A percentile compares a stretch with the other conserved stretches of the same genome.
Evolutionary conservation across 1,140 invertebrate genomes (phyloP).

Genomic region (Scaptomyza pallida): DNA sequence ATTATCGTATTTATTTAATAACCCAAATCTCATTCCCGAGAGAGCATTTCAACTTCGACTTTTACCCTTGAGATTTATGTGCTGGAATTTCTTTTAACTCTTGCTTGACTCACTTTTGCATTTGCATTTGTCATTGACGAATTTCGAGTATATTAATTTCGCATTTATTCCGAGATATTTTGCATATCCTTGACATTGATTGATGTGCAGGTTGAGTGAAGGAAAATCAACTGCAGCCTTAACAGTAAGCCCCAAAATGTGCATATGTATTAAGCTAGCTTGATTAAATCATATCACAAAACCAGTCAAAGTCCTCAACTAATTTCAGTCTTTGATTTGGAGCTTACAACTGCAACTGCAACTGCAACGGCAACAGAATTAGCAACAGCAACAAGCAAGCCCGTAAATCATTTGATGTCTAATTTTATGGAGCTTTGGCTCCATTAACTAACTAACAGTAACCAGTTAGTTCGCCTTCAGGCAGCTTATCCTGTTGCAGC

Average conservation of each 20-base stretch:
- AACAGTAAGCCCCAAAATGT: neutral
- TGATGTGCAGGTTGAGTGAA: slow-evolving; percentile 22
- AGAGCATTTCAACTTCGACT: slow-evolving; percentile 9
- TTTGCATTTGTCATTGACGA: slow-evolving; percentile 16
- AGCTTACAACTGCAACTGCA: slow-evolving; percentile 11
- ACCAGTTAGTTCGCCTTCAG: neutral
- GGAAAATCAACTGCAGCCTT: slow-evolving; percentile 18
- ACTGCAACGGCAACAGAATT: neutral
- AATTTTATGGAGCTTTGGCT: slow-evolving; percentile 68
- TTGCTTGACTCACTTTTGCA: slow-evolving; percentile 21
- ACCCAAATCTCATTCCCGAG: neutral
- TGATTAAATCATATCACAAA: neutral
- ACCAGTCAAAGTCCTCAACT: neutral
- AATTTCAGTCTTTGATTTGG: slow-evolving; percentile 5
- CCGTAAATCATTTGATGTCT: slow-evolving; percentile 37
- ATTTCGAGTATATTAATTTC: slow-evolving; percentile 51
- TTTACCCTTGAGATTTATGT: neutral
- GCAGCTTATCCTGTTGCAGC: slow-evolving; percentile 22
- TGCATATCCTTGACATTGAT: slow-evolving; percentile 36
- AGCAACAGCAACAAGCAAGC: neutral
- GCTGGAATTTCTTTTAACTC: neutral
- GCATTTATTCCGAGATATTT: slow-evolving; percentile 24
- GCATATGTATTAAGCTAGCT: slow-evolving; percentile 16
- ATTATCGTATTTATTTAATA: neutral
- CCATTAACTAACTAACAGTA: slow-evolving; percentile 42